Base-by-base conservation (phyloP, 2,888 invertebrate species). In the Epinotia brunnichana region DNA sequence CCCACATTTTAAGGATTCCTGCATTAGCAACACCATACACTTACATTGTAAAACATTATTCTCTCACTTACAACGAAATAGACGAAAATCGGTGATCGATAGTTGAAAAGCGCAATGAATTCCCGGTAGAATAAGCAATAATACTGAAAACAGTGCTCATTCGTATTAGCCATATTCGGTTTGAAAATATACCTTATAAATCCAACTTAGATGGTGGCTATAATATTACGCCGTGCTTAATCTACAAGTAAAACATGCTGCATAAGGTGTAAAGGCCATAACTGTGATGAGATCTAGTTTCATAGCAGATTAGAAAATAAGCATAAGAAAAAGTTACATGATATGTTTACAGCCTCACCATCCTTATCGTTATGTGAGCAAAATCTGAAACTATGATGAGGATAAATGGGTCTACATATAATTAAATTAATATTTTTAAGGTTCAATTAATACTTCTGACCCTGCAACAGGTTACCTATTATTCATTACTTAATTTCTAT, bases 361-460 rank as follows among this genome's bases (percentile, higher is more conserved):
- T 39, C 17, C 35, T n/a, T n/a, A 56, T 56, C 41, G 66, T 44
- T 67, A 44, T n/a, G n/a, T 67, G 67, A 67, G 67, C 67, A 67
- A 57, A 54, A 19, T 19, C 21, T 9, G 0, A 10, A 59, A 59
- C 17, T 51, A 53, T 19, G n/a, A 48, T 13, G 7, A 19, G 53
- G 13, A 56, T 15, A 56, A 56, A 24, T 54, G 11, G 21, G 54
- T 24, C 19, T n/a, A 17, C 21, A 24, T 24, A 24, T 24, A 24
- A 9, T 9, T 35, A 0, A 9, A 35, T 9, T 35, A 9, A 9
- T 35, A 9, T 9, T 0, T 35, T 35, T 35, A 35, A 3, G 35
- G 7, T 11, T 3, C 13, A 13, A 57, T 13, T 29, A 57, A 57
- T 57, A 56, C 11, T 56, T 24, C 54, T 15, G 15, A 56, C 24